These are phyloP conservation scores for Enteromius anoplus DNA, from an alignment of 2,797 vertebrate species.

Conservation along the genomic window DNA sequence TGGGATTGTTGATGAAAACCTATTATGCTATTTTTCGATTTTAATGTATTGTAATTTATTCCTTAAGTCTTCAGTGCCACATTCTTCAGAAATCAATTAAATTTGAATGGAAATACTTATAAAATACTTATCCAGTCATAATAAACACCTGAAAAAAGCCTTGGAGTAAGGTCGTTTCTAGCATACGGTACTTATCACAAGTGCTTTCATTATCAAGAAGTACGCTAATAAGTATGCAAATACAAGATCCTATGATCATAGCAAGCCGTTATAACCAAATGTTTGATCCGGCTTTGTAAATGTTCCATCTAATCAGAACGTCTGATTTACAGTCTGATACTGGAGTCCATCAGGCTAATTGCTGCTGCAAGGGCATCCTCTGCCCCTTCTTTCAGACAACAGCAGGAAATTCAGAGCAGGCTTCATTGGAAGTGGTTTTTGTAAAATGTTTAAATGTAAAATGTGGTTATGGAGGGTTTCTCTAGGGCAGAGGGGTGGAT, in stretches of 20 bases:
- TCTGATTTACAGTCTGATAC: constrained; percentile 28
- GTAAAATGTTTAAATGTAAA: constrained; percentile 41
- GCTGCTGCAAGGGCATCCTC: constrained; percentile 35
- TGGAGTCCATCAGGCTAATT: constrained; percentile 22
- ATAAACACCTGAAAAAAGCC: background rate
- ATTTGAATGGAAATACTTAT: background rate
- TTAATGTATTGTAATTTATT: background rate
- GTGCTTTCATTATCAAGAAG: background rate
- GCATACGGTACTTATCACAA: background rate
- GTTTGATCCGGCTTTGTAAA: constrained; percentile 29
- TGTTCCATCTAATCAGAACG: constrained; percentile 8
- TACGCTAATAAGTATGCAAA: background rate
- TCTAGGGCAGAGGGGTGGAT: constrained; percentile 46
- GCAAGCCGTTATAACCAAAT: background rate
- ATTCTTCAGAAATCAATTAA: background rate
- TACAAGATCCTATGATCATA: background rate
- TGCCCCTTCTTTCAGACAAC: constrained; percentile 42
- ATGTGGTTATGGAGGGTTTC: constrained; percentile 50
- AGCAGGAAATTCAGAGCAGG: constrained; percentile 69
- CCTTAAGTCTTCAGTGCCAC: background rate
- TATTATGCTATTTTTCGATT: background rate
- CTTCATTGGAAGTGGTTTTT: constrained; percentile 53
- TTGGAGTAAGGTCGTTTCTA: background rate
- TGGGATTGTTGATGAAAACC: background rate
- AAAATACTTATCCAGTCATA: background rate